These are phyloP conservation scores for Philereme transversata DNA, from an alignment of 2,888 invertebrate genomes.

Conservation along the genomic window DNA sequence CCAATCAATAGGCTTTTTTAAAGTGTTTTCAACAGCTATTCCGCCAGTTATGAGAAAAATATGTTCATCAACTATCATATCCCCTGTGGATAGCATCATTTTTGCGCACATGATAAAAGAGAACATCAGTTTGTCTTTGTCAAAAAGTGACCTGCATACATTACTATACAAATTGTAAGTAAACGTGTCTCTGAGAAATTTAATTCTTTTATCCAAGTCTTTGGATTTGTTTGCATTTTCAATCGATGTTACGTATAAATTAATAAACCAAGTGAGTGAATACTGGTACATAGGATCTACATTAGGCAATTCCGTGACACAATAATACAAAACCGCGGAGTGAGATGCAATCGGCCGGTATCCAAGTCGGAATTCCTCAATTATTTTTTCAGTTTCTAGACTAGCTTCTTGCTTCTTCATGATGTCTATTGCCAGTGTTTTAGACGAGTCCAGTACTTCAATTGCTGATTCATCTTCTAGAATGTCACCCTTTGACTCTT, in stretches of 20 bases:
- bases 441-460: conserved; percentile 93
- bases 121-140: conserved; percentile 92
- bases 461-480: conserved; percentile 96
- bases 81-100: conserved; percentile 83
- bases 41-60: conserved; percentile 91
- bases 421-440: conserved; percentile 91
- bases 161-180: conserved; percentile 92
- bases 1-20: conserved; percentile 88
- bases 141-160: conserved; percentile 93
- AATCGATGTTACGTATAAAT: conserved; percentile 90
- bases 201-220: conserved; percentile 87
- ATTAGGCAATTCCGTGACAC: conserved; percentile 91
- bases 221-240: conserved; percentile 89
- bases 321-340: conserved; percentile 92
- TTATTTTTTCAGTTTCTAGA: conserved; percentile 89
- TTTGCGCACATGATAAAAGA: conserved; percentile 91
- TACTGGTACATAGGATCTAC: conserved; percentile 96
- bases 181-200: conserved; percentile 89
- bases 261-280: conserved; percentile 93
- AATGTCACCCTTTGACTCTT: conserved; percentile 93
- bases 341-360: conserved; percentile 92
- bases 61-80: conserved; percentile 85
- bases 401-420: conserved; percentile 91
- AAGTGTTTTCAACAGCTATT: conserved; percentile 86
- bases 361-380: conserved; percentile 89